These are phyloP conservation scores for Cecidostiba fungosa DNA, from an alignment of 2,888 invertebrate genomes.

Conservation along the genomic window DNA sequence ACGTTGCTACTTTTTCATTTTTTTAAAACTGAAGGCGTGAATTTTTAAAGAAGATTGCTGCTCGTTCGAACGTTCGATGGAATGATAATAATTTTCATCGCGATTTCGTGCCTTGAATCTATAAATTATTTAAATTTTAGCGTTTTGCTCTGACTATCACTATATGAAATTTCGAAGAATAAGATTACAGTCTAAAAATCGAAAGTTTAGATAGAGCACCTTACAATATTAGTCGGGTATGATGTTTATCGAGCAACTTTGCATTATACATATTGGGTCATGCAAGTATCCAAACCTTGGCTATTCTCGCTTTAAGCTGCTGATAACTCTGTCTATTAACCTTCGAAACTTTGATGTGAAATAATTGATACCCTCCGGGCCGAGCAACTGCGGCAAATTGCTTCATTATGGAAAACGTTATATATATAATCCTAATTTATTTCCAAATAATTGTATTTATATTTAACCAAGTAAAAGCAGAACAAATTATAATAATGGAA, in stretches of 20 bases:
- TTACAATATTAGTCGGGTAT: background rate
- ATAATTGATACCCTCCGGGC: background rate
- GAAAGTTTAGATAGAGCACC: background rate
- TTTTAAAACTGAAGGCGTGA: background rate
- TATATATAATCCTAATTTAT: background rate
- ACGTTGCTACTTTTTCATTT: background rate
- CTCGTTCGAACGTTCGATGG: background rate
- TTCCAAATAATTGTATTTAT: background rate
- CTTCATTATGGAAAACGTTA: background rate
- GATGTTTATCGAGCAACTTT: background rate
- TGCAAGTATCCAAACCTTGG: background rate
- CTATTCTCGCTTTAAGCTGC: background rate
- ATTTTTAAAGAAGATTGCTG: background rate
- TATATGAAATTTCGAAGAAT: too few relatives aligned
- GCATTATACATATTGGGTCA: background rate
- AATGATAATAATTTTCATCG: background rate
- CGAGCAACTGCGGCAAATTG: background rate
- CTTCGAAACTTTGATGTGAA: background rate
- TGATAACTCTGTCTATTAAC: background rate
- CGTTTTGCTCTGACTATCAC: background rate
- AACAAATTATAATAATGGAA: too few relatives aligned
- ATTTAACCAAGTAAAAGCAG: too few relatives aligned
- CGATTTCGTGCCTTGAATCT: background rate
- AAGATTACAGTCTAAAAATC: too few relatives aligned
- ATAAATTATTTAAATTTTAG: background rate